These are phyloP conservation scores for Marmota flaviventris DNA, from an alignment of 2,113 vertebrate genomes.

Conservation along the genomic window DNA sequence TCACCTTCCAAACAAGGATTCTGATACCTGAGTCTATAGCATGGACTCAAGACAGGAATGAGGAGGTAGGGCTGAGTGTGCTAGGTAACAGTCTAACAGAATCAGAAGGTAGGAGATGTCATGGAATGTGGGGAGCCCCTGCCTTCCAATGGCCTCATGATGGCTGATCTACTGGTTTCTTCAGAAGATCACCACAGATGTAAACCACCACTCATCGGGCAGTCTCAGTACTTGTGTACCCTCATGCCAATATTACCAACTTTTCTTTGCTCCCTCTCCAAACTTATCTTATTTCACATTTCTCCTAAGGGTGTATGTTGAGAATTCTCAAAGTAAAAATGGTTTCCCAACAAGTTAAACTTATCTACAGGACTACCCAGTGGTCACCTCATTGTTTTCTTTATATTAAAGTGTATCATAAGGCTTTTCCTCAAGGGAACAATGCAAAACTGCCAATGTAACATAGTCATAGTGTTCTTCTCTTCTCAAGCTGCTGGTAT, in stretches of 20 bases:
- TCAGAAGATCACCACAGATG: too few species aligned
- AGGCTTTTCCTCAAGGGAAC: background rate
- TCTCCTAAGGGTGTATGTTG: background rate
- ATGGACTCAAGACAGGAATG: too few species aligned
- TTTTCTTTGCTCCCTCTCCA: background rate
- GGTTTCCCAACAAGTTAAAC: background rate
- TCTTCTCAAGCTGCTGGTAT: too few species aligned
- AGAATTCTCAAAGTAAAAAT: too few species aligned
- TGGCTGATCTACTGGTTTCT: background rate
- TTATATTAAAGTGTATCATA: background rate
- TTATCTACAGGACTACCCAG: background rate
- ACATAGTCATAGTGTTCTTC: too few species aligned
- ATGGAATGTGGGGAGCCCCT: background rate
- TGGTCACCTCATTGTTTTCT: background rate
- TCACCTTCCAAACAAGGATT: accelerated
- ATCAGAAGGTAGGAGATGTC: background rate
- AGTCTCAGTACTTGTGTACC: background rate
- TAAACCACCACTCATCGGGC: too few species aligned
- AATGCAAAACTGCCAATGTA: too few species aligned
- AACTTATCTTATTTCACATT: background rate
- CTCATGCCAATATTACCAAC: background rate
- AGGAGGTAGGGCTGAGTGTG: background rate
- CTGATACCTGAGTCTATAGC: too few species aligned
- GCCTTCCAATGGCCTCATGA: background rate
- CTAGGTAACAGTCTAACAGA: background rate